Percentiles rank a stretch among this genome's conserved stretches.
These are phyloP conservation scores for Nerophis ophidion DNA, from an alignment of 2,113 vertebrate genomes.

Conservation along the genomic window DNA sequence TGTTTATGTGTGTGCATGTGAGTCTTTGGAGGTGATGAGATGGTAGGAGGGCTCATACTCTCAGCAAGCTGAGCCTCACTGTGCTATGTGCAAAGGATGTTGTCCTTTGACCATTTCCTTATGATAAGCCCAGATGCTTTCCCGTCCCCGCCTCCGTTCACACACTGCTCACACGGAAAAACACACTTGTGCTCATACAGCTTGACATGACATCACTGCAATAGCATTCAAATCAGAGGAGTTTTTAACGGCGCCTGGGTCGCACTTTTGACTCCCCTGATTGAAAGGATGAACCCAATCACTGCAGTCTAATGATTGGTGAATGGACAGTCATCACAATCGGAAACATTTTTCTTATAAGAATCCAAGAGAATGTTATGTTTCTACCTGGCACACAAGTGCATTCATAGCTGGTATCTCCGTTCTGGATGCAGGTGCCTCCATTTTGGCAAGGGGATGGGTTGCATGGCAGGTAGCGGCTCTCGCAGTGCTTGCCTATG, in stretches of 20 bases:
- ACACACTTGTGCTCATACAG: slow-evolving; percentile 9
- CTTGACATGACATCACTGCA: slow-evolving; percentile 46
- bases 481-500: slow-evolving; percentile 83
- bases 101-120: slow-evolving; percentile 72
- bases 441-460: slow-evolving; percentile 93
- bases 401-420: slow-evolving; percentile 88
- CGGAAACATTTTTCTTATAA: too few relatives aligned
- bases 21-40: slow-evolving; percentile 21
- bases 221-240: slow-evolving; percentile 8
- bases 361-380: not conserved
- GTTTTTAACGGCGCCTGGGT: not conserved
- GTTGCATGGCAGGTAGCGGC: slow-evolving; percentile 87
- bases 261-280: too few relatives aligned
- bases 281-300: too few relatives aligned
- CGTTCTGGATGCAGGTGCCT: slow-evolving; percentile 89
- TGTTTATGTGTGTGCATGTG: slow-evolving; percentile 6
- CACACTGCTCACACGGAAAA: slow-evolving; percentile 28
- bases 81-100: slow-evolving; percentile 63
- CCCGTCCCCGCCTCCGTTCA: slow-evolving; percentile 59
- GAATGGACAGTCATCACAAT: too few relatives aligned
- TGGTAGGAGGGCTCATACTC: slow-evolving; percentile 1
- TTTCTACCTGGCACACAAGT: slow-evolving; percentile 88
- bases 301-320: not conserved
- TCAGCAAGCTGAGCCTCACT: slow-evolving; percentile 27
- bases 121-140: slow-evolving; percentile 66